Evolutionary conservation across 2,113 vertebrate genomes (phyloP).

Genomic region (Chaenogobius annularis): DNA sequence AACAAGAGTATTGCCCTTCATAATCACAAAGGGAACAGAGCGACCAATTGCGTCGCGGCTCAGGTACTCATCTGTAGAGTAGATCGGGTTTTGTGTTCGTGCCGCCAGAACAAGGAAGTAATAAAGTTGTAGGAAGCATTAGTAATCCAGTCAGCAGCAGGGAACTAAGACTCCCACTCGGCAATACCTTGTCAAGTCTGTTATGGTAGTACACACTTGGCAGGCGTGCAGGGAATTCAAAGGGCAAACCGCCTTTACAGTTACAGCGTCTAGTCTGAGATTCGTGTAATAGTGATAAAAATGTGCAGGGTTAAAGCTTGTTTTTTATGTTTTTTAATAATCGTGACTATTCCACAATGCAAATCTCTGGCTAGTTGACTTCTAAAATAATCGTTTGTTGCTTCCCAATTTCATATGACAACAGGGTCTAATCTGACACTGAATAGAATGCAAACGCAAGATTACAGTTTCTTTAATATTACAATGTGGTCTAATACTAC

Average conservation of each 20-base stretch:
- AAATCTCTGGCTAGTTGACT: too few species aligned
- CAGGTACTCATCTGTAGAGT: slow-evolving; percentile 17
- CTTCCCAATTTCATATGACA: too few species aligned
- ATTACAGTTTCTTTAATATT: too few species aligned
- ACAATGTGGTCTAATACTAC: too few species aligned
- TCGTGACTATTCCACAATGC: too few species aligned
- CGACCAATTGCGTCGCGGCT: slow-evolving; percentile 21
- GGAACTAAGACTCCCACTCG: slow-evolving; percentile 42
- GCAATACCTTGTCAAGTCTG: slow-evolving; percentile 39
- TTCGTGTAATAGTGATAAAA: slow-evolving; percentile 6
- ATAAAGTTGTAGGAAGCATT: slow-evolving; percentile 50
- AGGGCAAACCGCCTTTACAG: neutral
- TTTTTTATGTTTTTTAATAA: too few species aligned
- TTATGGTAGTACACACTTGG: slow-evolving; percentile 16
- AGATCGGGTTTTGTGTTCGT: slow-evolving; percentile 28
- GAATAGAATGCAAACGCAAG: too few species aligned
- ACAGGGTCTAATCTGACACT: too few species aligned
- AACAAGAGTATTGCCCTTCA: neutral
- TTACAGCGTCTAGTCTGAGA: slow-evolving; percentile 5
- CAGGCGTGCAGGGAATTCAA: slow-evolving; percentile 15
- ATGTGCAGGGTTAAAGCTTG: neutral
- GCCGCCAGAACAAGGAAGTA: slow-evolving; percentile 48
- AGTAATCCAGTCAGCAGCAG: slow-evolving; percentile 47
- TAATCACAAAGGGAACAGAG: neutral
- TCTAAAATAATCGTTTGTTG: too few species aligned